A percentile compares a stretch with the other conserved stretches of the same genome.
Conservation (phyloP, 2,888 invertebrate species). For the Artemia sinica region DNA sequence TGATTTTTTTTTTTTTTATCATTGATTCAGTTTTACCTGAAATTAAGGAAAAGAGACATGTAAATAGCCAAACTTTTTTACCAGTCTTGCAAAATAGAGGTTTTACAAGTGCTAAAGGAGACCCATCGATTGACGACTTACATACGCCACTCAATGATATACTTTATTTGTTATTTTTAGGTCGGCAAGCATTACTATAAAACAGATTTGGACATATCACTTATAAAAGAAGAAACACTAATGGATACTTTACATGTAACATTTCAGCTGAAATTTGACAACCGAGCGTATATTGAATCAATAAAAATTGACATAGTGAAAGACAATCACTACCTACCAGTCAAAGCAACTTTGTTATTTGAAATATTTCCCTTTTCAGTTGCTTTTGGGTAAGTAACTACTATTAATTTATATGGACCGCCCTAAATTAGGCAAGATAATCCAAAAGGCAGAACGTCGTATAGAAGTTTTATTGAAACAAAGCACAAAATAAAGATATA, state of each 20-base stretch:
- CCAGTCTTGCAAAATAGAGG: too few relatives aligned
- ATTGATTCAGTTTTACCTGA: too few relatives aligned
- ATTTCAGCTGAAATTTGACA: constrained; percentile 84
- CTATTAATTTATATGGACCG: too few relatives aligned
- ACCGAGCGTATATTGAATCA: constrained; percentile 67
- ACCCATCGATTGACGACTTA: too few relatives aligned
- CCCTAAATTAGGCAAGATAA: too few relatives aligned
- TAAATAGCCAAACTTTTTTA: too few relatives aligned
- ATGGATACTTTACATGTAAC: constrained; percentile 85
- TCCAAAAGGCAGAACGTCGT: too few relatives aligned
- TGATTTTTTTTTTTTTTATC: too few relatives aligned
- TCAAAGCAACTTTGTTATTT: constrained; percentile 72
- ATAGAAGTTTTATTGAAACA: not conserved
- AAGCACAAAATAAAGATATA: not conserved
- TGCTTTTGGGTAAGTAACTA: constrained; percentile 61
- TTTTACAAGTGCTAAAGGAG: too few relatives aligned
- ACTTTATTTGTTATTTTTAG: constrained; percentile 31
- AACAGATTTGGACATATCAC: constrained; percentile 78
- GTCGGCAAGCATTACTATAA: constrained; percentile 85
- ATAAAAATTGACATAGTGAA: constrained; percentile 52
- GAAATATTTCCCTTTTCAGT: constrained; percentile 97
- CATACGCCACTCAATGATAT: too few relatives aligned
- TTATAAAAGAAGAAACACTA: constrained; percentile 65
- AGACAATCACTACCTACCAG: constrained; percentile 71
- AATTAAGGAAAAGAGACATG: too few relatives aligned